These are phyloP conservation scores for Melanotaenia parkinsoni DNA, from an alignment of 2,797 vertebrate genomes.

Conservation along the genomic window DNA sequence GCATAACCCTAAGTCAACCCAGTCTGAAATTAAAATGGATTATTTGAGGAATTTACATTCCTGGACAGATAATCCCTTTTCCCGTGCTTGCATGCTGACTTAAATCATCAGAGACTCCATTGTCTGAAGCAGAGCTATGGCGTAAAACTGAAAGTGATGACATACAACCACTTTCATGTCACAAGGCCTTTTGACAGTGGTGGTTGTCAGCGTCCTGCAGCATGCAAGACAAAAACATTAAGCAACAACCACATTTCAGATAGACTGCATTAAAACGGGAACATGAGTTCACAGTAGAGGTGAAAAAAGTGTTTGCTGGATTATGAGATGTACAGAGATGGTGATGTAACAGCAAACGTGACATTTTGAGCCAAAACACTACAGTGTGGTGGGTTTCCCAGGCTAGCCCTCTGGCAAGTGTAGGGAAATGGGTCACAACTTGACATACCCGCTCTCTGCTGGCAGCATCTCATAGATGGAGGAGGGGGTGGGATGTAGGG, in stretches of 20 bases:
- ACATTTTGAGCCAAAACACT: conserved; percentile 37
- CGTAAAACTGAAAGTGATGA: conserved; percentile 48
- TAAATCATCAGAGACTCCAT: conserved; percentile 62
- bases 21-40: conserved; percentile 60
- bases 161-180: conserved; percentile 33
- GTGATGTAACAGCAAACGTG: conserved; percentile 10
- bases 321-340: conserved; percentile 1
- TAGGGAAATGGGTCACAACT: conserved; percentile 74
- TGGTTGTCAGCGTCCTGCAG: conserved; percentile 3
- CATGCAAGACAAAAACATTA: conserved; percentile 18
- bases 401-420: conserved; percentile 61
- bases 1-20: conserved; percentile 8
- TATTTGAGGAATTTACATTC: conserved; percentile 71
- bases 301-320: background rate
- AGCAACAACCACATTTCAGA: background rate
- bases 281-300: background rate
- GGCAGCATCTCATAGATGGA: conserved; percentile 55
- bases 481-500: conserved; percentile 62
- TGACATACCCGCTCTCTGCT: conserved; percentile 49
- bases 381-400: conserved; percentile 49
- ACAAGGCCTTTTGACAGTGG: conserved; percentile 4
- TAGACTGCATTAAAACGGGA: conserved; percentile 11
- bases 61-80: conserved; percentile 70
- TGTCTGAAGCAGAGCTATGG: conserved; percentile 49
- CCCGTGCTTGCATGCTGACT: conserved; percentile 46